Evolutionary conservation across 2,888 invertebrate species (phyloP).

Genomic region (Brenthis daphne): DNA sequence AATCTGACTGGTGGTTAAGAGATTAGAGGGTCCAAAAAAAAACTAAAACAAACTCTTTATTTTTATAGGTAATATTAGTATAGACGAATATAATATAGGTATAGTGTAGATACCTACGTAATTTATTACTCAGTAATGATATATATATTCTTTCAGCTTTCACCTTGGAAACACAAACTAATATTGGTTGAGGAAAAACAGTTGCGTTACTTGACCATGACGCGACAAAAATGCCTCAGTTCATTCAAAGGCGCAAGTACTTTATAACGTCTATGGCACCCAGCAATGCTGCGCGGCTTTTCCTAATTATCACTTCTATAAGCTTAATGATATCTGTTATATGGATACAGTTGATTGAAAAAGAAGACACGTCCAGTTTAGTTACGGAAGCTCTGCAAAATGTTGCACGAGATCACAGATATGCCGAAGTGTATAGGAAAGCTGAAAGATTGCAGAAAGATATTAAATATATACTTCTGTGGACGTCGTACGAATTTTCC

Average conservation of each 20-base stretch:
- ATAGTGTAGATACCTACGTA: too few relatives aligned
- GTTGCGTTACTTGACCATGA: slow-evolving; percentile 49
- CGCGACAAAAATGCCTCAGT: slow-evolving; percentile 48
- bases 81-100: too few relatives aligned
- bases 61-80: too few relatives aligned
- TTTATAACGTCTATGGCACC: slow-evolving; percentile 46
- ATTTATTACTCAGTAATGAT: not conserved
- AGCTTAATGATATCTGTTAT: slow-evolving; percentile 53
- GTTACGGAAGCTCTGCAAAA: slow-evolving; percentile 60
- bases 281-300: slow-evolving; percentile 50
- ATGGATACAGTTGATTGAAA: slow-evolving; percentile 53
- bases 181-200: slow-evolving; percentile 17
- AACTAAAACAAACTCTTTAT: too few relatives aligned
- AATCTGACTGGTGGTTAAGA: too few relatives aligned
- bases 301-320: slow-evolving; percentile 53
- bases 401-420: slow-evolving; percentile 58
- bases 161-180: not conserved
- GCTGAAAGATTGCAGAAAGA: slow-evolving; percentile 51
- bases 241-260: slow-evolving; percentile 37
- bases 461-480: slow-evolving; percentile 65
- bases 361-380: slow-evolving; percentile 40
- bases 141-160: slow-evolving; percentile 24
- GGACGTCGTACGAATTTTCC: slow-evolving; percentile 56
- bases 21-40: too few relatives aligned
- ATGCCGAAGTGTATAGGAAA: slow-evolving; percentile 61